These are phyloP conservation scores for Drosophila algonquin DNA, from an alignment of 2,888 invertebrate genomes.

Conservation along the genomic window DNA sequence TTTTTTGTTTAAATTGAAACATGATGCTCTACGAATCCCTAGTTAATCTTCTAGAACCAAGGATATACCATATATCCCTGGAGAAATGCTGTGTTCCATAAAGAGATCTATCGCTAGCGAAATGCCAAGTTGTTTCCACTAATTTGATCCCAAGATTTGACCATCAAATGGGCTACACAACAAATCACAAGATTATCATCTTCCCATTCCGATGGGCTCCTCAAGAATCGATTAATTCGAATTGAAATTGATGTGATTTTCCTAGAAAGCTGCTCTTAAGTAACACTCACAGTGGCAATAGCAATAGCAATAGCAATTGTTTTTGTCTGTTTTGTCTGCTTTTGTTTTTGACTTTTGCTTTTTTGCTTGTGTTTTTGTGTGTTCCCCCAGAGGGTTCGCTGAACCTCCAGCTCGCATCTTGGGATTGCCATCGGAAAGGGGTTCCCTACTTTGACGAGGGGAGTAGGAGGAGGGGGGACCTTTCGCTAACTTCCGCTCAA, in stretches of 20 bases:
- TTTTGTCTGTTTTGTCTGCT: neutral
- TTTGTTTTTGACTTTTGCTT: constrained; percentile 44
- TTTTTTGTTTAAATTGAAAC: neutral
- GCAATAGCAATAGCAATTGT: constrained; percentile 28
- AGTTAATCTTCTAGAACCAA: too few relatives aligned
- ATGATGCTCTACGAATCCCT: neutral
- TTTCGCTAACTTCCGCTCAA: constrained; percentile 74
- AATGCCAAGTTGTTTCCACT: neutral
- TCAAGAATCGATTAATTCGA: constrained; percentile 23
- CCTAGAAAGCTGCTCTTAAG: constrained; percentile 27
- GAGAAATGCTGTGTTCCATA: neutral
- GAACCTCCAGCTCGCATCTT: constrained; percentile 23
- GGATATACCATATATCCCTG: neutral
- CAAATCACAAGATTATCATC: constrained; percentile 10
- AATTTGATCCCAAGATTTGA: neutral
- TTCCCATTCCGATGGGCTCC: constrained; percentile 8
- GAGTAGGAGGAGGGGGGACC: constrained; percentile 47
- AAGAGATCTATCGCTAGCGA: neutral
- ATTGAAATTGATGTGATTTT: constrained; percentile 31
- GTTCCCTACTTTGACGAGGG: constrained; percentile 18
- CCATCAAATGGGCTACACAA: neutral
- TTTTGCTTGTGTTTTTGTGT: constrained; percentile 17
- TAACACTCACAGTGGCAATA: constrained; percentile 2
- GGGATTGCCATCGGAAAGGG: constrained; percentile 29
- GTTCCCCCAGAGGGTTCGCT: constrained; percentile 29